Evolutionary conservation across 1,140 invertebrate species (phyloP).

Genomic region (Fopius arisanus): DNA sequence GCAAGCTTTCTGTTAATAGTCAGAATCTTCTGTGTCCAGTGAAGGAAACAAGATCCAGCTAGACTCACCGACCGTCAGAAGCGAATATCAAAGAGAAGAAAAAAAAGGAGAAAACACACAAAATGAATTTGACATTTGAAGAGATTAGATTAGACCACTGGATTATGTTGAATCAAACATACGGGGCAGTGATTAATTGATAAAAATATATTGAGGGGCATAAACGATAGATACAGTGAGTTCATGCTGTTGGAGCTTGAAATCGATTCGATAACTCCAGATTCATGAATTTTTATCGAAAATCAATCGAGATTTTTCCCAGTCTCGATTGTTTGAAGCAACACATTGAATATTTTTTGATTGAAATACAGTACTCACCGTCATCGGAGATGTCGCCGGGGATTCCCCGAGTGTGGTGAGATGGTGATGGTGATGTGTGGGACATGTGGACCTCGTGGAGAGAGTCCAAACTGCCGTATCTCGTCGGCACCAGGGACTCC

Average conservation of each 20-base stretch:
- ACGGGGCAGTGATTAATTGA: not conserved
- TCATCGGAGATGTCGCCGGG: slow-evolving; percentile 65
- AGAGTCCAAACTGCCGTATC: slow-evolving; percentile 72
- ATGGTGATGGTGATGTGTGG: slow-evolving; percentile 53
- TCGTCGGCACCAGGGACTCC: slow-evolving; percentile 46
- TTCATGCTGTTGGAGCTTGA: not conserved
- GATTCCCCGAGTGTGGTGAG: slow-evolving; percentile 49
- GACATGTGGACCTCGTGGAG: slow-evolving; percentile 66
- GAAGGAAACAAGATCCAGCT: slow-evolving; percentile 60
- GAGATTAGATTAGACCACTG: slow-evolving; percentile 2
- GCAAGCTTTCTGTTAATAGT: slow-evolving; percentile 62
- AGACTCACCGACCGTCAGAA: slow-evolving; percentile 58
- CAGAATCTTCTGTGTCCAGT: slow-evolving; percentile 61
- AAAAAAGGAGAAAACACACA: slow-evolving; percentile 46
- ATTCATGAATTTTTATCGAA: not conserved
- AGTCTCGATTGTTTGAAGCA: not conserved
- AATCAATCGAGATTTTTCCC: not conserved
- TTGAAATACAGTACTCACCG: slow-evolving; percentile 59
- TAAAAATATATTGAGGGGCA: not conserved
- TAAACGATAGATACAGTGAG: not conserved
- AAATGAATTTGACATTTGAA: slow-evolving; percentile 46
- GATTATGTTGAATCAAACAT: not conserved
- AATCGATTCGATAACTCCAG: not conserved
- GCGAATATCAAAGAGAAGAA: slow-evolving; percentile 52
- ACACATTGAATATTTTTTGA: not conserved